phyloP scores from a whole-genome alignment of 2,113 vertebrate species.

The Tiliqua scincoides region DNA sequence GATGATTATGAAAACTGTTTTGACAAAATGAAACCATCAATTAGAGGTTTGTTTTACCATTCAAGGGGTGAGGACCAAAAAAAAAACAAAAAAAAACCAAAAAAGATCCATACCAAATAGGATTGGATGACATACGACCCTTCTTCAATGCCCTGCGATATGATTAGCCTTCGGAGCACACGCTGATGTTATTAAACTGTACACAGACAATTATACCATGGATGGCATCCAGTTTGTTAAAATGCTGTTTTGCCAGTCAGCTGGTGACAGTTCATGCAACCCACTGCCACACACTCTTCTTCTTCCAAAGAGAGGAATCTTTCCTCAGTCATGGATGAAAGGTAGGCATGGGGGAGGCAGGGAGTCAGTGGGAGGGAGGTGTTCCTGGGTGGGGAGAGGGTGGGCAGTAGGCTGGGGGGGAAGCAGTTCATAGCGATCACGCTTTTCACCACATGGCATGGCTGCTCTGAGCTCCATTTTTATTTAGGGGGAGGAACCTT shows the following conservation, averaged over 20 bases:
- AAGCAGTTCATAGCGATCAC: too few species aligned
- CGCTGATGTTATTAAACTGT: slow-evolving; percentile 25
- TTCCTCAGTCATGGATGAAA: too few species aligned
- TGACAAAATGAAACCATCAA: slow-evolving; percentile 1
- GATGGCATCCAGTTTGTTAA: slow-evolving; percentile 37
- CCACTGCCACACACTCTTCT: background rate
- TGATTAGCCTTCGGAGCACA: slow-evolving; percentile 1
- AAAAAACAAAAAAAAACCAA: background rate
- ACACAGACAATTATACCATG: background rate
- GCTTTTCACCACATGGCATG: too few species aligned
- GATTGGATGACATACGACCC: slow-evolving; percentile 17
- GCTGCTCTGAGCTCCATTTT: too few species aligned
- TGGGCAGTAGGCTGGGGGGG: too few species aligned
- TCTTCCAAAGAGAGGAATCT: background rate
- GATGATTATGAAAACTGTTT: background rate
- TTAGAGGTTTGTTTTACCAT: background rate
- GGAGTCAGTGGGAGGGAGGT: too few species aligned
- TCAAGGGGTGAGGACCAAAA: background rate
- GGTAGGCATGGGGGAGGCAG: too few species aligned
- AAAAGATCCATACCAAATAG: background rate
- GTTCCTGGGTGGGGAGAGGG: too few species aligned
- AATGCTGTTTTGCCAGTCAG: slow-evolving; percentile 13
- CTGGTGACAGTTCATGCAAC: background rate
- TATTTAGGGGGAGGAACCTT: too few species aligned
- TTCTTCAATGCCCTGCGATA: slow-evolving; percentile 33